Evolutionary conservation across 2,113 vertebrate genomes (phyloP), one percentile per base, ranked within the genome.

Genomic region (Lepus europaeus): DNA sequence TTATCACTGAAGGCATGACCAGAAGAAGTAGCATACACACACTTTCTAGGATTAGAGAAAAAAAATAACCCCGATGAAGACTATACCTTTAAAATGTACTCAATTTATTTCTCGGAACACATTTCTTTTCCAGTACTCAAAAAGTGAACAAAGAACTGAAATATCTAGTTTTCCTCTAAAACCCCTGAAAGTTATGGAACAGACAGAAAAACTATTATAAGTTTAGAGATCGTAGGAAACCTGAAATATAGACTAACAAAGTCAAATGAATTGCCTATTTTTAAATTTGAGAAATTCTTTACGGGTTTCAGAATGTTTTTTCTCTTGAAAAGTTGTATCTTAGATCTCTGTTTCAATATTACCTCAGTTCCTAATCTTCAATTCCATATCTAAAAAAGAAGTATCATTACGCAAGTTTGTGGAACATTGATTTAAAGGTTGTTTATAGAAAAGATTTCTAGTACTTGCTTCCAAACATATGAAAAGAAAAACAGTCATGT

Each of bases 401-500:
- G 25, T 80, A 70, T 39, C 6, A 85, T 66, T 82, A 93, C 39
- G 45, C 14, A 73, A 80, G 33, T 80, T 91, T 91, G 22, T 84
- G 16, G 95, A 84, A 45, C 20, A 74, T 2, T 87, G 3, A 56
- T 68, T 45, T 64, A 94, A 94, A 68, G 5, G 0, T 20, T 63
- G 10, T 16, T 73, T 95, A 59, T 90, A 68, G 29, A 6, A 64
- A 29, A 61, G 9, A 63, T 17, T 70, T 87, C 17, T 76, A 77
- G 12, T 16, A 79, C 59, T 73, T 76, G 17, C 86, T 87, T 94
- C 29, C 73, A 95, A 96, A 51, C 5, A 81, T n/a, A 29, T 89
- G 36, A 91, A 95, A 81, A 86, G 7, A 36, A 87, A 72, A 79
- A 91, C 11, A 17, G 10, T n/a, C 49, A 76, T 33, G 33, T 63